phyloP scores from a whole-genome alignment of 2,888 invertebrate genomes.

The Sinotaia quadrata region DNA sequence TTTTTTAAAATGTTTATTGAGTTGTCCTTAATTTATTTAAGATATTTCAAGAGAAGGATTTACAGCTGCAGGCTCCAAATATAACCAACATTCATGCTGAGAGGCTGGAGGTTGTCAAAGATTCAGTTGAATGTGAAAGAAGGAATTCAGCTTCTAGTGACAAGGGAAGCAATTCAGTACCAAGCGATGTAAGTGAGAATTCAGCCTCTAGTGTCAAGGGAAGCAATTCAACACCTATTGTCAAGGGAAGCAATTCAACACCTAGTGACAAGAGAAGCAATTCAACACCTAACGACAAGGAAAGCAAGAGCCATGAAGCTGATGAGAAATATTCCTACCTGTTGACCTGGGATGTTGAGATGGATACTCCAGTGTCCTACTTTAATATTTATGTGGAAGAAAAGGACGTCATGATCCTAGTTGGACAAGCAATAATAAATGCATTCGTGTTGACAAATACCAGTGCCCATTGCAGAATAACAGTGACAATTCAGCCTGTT shows the following conservation, averaged over 20 bases:
- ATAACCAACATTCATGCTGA: background rate
- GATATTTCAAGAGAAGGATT: constrained; percentile 22
- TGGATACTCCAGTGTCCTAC: constrained; percentile 34
- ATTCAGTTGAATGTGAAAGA: too few relatives aligned
- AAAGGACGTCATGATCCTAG: constrained; percentile 29
- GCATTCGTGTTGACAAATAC: constrained; percentile 1
- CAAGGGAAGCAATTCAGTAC: background rate
- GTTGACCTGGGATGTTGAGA: constrained; percentile 36
- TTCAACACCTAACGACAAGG: background rate
- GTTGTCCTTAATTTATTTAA: too few relatives aligned
- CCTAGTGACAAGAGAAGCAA: background rate
- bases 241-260: background rate
- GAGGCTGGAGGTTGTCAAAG: constrained; percentile 17
- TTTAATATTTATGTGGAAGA: constrained; percentile 42
- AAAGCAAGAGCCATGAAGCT: background rate
- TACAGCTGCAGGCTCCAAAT: constrained; percentile 10
- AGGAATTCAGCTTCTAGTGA: background rate
- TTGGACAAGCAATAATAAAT: constrained; percentile 15
- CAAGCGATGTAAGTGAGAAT: background rate
- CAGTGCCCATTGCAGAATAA: background rate
- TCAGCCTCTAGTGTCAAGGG: background rate
- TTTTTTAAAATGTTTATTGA: too few relatives aligned
- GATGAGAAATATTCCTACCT: constrained; percentile 30
- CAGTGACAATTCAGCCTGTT: constrained; percentile 14
- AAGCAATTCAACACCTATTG: background rate